Base-by-base conservation (phyloP, 1,140 invertebrate species). In the Aphidius ervi region DNA sequence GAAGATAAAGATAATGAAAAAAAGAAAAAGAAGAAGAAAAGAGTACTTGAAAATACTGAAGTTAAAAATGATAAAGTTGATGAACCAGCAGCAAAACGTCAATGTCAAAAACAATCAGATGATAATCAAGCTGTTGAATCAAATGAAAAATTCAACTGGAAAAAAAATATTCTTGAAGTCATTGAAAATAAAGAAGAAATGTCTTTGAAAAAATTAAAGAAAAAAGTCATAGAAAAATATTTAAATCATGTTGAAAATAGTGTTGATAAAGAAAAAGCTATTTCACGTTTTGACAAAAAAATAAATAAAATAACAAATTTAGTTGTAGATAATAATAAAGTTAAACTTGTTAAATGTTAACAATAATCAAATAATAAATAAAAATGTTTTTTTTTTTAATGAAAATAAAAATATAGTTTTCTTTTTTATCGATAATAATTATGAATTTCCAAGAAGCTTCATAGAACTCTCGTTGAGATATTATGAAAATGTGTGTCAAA, bases 261-360 rank as follows among this genome's bases (percentile, higher is more conserved):
- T 9, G 65, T 70, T 40, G 62, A 59, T 20, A 39, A 64, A 10
- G 75, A 76, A 56, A 78, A 81, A 66, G 68, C 71, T 62, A 31
- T 50, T 39, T 70, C 67, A 58, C 77, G 73, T 62, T 77, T 81
- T 63, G 70, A 75, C 48, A 81, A 79, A 63, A 81, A 81, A 56
- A 45, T 82, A 39, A 66, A 68, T n/a, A 78, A 79, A 70, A 63
- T 78, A 16, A 58, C 67, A 16, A 58, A 64, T 59, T 59, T 77
- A 50, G 45, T 16, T 47, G 53, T 77, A 41, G 58, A 39, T 9
- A 67, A 75, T 46, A 67, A 73, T 42, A 76, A 64, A 71, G 72
- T 77, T 5, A 69, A 56, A 59, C 60, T 57, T 55, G 49, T 39
- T n/a, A 59, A 58, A 49, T 50, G 16, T 16, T 16, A 16, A 16